These are phyloP conservation scores for Pica pica DNA, from an alignment of 2,113 vertebrate genomes.

Conservation along the genomic window DNA sequence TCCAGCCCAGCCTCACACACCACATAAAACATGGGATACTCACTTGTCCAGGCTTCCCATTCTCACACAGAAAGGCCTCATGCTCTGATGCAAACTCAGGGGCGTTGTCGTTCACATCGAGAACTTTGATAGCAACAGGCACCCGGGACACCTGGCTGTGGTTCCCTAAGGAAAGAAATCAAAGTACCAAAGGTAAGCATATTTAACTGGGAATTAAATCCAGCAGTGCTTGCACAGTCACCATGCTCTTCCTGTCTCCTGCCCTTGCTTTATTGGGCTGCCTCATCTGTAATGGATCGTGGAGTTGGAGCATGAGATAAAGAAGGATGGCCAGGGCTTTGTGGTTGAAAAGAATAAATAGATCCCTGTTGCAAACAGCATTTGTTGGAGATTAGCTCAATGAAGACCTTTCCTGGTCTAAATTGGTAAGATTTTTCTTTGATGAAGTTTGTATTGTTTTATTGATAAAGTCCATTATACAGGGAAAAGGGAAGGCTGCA, in stretches of 20 bases:
- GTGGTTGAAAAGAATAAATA: slow-evolving; percentile 23
- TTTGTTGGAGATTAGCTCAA: slow-evolving; percentile 50
- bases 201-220: not conserved
- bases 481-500: slow-evolving; percentile 22
- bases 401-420: slow-evolving; percentile 41
- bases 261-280: not conserved
- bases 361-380: slow-evolving; percentile 34
- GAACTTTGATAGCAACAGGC: slow-evolving; percentile 92
- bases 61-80: slow-evolving; percentile 95
- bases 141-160: slow-evolving; percentile 96
- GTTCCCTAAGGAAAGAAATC: slow-evolving; percentile 81
- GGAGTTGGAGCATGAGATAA: not conserved
- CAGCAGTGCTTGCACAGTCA: not conserved
- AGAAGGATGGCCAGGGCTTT: slow-evolving; percentile 4
- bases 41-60: slow-evolving; percentile 96
- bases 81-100: slow-evolving; percentile 93
- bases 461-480: slow-evolving; percentile 58
- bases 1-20: not conserved
- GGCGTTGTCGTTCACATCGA: slow-evolving; percentile 98
- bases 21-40: slow-evolving; percentile 43
- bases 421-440: slow-evolving; percentile 49
- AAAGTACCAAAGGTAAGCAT: slow-evolving; percentile 9
- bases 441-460: slow-evolving; percentile 64
- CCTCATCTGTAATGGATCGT: not conserved
- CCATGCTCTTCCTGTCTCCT: not conserved